These are phyloP conservation scores for Percopsis transmontana DNA, from an alignment of 2,113 vertebrate genomes.

Conservation along the genomic window DNA sequence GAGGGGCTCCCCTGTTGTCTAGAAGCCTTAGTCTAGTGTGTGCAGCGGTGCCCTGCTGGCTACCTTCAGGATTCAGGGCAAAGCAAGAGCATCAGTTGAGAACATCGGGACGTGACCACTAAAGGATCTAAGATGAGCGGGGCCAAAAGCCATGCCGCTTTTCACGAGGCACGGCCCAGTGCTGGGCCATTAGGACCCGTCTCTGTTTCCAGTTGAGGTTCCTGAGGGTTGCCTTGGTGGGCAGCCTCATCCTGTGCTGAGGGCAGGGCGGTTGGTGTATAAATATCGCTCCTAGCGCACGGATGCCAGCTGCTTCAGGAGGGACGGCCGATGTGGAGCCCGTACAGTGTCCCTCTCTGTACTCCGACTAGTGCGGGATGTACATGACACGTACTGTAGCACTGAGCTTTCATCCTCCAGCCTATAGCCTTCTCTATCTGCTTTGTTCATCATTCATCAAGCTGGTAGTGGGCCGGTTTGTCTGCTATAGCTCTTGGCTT, in stretches of 20 bases:
- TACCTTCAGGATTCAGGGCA: conserved; percentile 45
- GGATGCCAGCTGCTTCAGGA: conserved; percentile 32
- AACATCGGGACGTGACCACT: conserved; percentile 64
- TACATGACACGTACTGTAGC: conserved; percentile 30
- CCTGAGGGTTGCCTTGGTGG: conserved; percentile 60
- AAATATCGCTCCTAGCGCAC: conserved; percentile 52
- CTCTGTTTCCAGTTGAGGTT: conserved; percentile 64
- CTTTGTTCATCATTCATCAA: conserved; percentile 10
- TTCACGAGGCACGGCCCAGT: conserved; percentile 52
- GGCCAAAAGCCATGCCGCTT: conserved; percentile 57
- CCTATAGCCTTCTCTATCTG: not conserved
- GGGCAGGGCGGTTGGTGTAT: conserved; percentile 47
- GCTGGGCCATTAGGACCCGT: conserved; percentile 45
- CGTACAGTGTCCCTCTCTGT: conserved; percentile 25
- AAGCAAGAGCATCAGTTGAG: conserved; percentile 64
- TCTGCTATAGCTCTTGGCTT: conserved; percentile 16
- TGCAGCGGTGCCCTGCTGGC: conserved; percentile 28
- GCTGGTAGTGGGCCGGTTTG: conserved; percentile 5
- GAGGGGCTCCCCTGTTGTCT: conserved; percentile 29
- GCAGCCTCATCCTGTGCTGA: conserved; percentile 55
- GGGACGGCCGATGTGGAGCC: conserved; percentile 24
- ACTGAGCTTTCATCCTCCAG: conserved; percentile 1
- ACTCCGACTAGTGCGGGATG: conserved; percentile 30
- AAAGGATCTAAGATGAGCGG: conserved; percentile 37
- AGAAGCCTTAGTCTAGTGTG: conserved; percentile 15